Percentiles rank a stretch among this genome's conserved stretches.
These are phyloP conservation scores for Limnephilus rhombicus DNA, from an alignment of 2,888 invertebrate genomes.

Conservation along the genomic window DNA sequence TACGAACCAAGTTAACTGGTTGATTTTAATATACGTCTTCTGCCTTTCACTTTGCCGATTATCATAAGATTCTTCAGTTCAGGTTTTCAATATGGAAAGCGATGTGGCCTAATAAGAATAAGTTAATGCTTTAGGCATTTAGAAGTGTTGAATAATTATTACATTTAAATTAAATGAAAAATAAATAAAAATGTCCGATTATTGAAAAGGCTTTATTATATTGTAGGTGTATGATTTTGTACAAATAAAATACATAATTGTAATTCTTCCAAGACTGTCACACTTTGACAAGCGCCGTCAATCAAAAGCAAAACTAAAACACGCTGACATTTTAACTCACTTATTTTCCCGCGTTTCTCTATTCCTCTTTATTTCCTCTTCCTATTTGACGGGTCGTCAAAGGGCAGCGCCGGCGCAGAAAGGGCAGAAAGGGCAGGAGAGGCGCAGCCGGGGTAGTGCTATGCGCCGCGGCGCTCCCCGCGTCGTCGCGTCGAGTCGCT, in stretches of 20 bases:
- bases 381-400: conserved; percentile 58
- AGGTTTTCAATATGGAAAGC: no score
- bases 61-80: no score
- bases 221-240: no score
- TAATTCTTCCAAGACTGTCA: not conserved
- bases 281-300: conserved; percentile 38
- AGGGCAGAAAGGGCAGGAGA: conserved; percentile 13
- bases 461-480: not conserved
- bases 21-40: no score
- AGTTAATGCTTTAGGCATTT: no score
- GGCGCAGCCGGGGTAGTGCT: not conserved
- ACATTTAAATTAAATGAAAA: no score
- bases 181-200: no score
- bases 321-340: conserved; percentile 56
- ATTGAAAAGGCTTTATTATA: no score
- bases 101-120: no score
- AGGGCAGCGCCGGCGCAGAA: conserved; percentile 48
- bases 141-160: no score
- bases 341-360: conserved; percentile 44
- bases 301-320: conserved; percentile 49
- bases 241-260: not conserved
- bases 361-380: conserved; percentile 46
- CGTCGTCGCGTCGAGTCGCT: not conserved
- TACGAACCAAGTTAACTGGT: no score
- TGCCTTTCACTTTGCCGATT: no score